Evolutionary conservation across 2,113 vertebrate genomes (phyloP).

Genomic region (Hyperopisus bebe): DNA sequence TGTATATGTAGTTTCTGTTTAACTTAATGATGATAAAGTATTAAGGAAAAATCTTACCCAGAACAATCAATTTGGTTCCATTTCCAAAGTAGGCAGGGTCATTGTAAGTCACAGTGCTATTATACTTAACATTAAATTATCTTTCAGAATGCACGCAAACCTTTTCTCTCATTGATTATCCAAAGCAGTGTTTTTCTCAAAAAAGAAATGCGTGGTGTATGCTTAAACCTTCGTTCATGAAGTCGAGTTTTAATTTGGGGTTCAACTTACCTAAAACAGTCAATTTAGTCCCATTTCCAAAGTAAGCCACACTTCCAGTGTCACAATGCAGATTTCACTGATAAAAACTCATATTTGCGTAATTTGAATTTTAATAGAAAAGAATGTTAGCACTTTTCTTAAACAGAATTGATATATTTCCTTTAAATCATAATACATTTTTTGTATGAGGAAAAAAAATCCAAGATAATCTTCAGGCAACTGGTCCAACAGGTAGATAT

Average conservation of each 20-base stretch:
- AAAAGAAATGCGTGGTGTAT: neutral
- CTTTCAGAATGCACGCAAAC: neutral
- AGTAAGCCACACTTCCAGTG: conserved; percentile 30
- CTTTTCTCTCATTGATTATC: neutral
- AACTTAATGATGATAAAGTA: neutral
- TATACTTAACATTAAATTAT: conserved; percentile 3
- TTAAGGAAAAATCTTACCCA: conserved; percentile 20
- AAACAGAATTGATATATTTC: conserved; percentile 22
- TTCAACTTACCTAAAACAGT: conserved; percentile 42
- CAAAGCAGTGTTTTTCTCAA: neutral
- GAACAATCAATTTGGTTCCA: conserved; percentile 28
- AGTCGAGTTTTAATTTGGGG: neutral
- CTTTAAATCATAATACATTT: neutral
- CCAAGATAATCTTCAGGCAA: neutral
- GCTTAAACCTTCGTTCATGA: neutral
- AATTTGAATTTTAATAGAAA: neutral
- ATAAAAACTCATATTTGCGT: conserved; percentile 35
- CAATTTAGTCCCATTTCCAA: conserved; percentile 41
- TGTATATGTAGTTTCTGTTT: neutral
- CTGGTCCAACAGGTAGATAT: neutral
- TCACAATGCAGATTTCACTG: conserved; percentile 27
- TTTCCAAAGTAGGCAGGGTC: conserved; percentile 35
- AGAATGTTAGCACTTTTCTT: neutral
- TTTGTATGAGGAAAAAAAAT: neutral
- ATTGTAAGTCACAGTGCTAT: conserved; percentile 31